Evolutionary conservation across 2,797 vertebrate species (phyloP).

Genomic region (Smutsia temminckii): DNA sequence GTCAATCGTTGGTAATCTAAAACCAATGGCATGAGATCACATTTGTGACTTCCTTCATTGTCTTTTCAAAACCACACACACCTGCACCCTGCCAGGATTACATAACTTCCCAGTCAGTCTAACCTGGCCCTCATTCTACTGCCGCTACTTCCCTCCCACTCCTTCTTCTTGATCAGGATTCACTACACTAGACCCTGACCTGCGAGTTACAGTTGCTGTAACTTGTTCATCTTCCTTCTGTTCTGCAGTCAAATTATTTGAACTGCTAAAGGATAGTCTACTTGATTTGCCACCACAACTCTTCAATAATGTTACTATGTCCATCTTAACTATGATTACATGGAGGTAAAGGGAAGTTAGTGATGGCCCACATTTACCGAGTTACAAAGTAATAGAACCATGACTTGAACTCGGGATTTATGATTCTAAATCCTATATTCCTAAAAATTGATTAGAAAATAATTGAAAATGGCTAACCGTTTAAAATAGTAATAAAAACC

Average conservation of each 20-base stretch:
- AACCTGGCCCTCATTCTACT: neutral
- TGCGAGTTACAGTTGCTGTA: neutral
- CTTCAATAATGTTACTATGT: neutral
- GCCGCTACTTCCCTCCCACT: neutral
- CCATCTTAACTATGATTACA: neutral
- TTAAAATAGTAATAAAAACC: neutral
- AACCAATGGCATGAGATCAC: neutral
- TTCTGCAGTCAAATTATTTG: neutral
- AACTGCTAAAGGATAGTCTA: neutral
- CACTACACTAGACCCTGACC: neutral
- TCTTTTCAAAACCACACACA: neutral
- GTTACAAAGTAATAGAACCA: neutral
- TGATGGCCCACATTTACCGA: neutral
- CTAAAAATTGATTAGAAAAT: neutral
- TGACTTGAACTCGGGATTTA: neutral
- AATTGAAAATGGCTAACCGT: neutral
- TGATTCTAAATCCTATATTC: neutral
- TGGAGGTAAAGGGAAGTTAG: neutral
- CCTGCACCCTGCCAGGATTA: neutral
- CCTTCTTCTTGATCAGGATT: neutral
- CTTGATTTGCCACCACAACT: neutral
- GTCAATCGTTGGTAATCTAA: neutral
- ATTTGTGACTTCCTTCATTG: constrained; percentile 20
- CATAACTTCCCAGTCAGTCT: neutral
- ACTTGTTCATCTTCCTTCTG: neutral